phyloP scores from a whole-genome alignment of 2,888 invertebrate genomes.

The Cryptophagus acutangulus region DNA sequence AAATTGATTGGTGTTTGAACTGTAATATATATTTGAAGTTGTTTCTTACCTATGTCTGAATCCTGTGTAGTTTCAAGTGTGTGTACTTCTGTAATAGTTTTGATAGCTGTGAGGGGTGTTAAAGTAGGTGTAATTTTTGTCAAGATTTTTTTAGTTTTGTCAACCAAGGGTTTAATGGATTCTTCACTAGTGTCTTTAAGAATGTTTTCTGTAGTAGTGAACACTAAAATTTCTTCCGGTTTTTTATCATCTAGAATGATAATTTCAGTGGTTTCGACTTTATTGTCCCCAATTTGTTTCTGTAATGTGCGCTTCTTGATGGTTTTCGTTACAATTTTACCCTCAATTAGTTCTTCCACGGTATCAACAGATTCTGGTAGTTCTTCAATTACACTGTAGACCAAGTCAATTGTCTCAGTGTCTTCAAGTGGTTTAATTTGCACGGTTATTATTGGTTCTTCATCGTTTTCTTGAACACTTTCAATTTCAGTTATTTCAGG shows the following conservation, averaged over 20 bases:
- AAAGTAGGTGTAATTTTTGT: constrained; percentile 28
- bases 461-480: constrained; percentile 20
- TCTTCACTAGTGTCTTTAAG: no score
- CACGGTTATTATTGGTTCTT: constrained; percentile 24
- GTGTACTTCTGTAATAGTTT: constrained; percentile 39
- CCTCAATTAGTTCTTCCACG: constrained; percentile 18
- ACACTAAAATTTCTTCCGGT: no score
- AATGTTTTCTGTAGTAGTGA: no score
- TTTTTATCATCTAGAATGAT: constrained; percentile 23
- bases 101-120: constrained; percentile 33
- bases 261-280: constrained; percentile 29
- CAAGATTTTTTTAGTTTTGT: no score
- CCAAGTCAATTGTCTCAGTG: no score
- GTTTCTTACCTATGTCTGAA: constrained; percentile 36
- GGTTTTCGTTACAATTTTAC: constrained; percentile 31
- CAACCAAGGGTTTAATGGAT: no score
- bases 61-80: constrained; percentile 37
- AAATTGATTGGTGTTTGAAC: no score
- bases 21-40: constrained; percentile 1
- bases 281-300: constrained; percentile 32
- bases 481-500: constrained; percentile 42
- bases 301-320: constrained; percentile 45
- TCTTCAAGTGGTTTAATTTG: constrained; percentile 17
- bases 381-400: constrained; percentile 17
- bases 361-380: constrained; percentile 25